Evolutionary conservation across 2,888 invertebrate species (phyloP).

Genomic region (Epinotia ramella): DNA sequence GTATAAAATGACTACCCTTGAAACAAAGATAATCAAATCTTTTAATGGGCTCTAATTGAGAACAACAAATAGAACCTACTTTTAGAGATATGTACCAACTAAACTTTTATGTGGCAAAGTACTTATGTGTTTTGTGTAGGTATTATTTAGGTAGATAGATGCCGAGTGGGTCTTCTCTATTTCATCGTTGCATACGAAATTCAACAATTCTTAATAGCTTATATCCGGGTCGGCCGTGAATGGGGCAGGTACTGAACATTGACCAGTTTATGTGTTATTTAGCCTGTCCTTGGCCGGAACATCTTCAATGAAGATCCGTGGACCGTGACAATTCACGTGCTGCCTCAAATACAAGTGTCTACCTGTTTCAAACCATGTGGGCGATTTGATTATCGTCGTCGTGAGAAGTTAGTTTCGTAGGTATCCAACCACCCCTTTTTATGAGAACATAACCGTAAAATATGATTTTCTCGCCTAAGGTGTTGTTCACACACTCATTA

Average conservation of each 20-base stretch:
- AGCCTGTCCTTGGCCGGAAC: constrained; percentile 65
- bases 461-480: constrained; percentile 5
- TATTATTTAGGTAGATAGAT: not conserved
- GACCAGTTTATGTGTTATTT: constrained; percentile 61
- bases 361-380: constrained; percentile 34
- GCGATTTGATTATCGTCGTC: constrained; percentile 31
- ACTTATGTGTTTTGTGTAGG: constrained; percentile 3
- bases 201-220: constrained; percentile 35
- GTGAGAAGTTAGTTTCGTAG: constrained; percentile 25
- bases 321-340: constrained; percentile 71
- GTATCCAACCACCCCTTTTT: constrained; percentile 12
- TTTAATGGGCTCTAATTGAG: constrained; percentile 25
- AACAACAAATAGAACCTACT: constrained; percentile 37
- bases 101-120: constrained; percentile 18
- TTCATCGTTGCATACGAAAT: constrained; percentile 12
- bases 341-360: constrained; percentile 49
- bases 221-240: constrained; percentile 54
- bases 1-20: constrained; percentile 18
- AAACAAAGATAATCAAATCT: constrained; percentile 27
- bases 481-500: constrained; percentile 50
- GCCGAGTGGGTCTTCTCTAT: not conserved
- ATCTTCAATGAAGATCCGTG: constrained; percentile 68
- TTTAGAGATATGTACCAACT: constrained; percentile 20
- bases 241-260: constrained; percentile 55
- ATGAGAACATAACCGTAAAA: constrained; percentile 9